phyloP scores from a whole-genome alignment of 1,140 invertebrate species.

The Bathynomus jamesi region DNA sequence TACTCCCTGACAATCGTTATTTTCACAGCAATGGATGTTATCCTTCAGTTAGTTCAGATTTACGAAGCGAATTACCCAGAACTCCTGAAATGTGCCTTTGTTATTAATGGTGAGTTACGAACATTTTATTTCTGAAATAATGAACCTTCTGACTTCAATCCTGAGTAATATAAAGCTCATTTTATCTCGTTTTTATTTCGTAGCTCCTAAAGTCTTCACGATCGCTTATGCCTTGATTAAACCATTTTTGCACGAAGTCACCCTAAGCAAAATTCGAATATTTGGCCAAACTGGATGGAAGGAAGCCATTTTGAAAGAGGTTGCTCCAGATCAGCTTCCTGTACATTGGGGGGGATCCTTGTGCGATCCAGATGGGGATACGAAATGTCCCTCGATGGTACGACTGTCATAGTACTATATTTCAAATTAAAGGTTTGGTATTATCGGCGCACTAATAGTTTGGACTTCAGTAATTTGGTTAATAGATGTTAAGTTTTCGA shows the following conservation, averaged over 20 bases:
- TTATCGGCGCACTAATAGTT: too few relatives aligned
- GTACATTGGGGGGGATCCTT: conserved; percentile 44
- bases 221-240: conserved; percentile 44
- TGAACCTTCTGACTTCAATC: too few relatives aligned
- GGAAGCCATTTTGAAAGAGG: conserved; percentile 42
- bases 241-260: conserved; percentile 47
- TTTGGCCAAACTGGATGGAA: conserved; percentile 42
- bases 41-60: not conserved
- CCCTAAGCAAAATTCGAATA: conserved; percentile 46
- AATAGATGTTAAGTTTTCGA: too few relatives aligned
- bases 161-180: too few relatives aligned
- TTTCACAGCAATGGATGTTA: not conserved
- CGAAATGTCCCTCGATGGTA: conserved; percentile 12
- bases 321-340: conserved; percentile 44
- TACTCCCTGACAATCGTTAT: too few relatives aligned
- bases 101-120: not conserved
- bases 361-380: conserved; percentile 43
- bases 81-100: not conserved
- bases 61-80: not conserved
- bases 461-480: too few relatives aligned
- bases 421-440: too few relatives aligned
- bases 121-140: too few relatives aligned
- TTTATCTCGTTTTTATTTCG: too few relatives aligned
- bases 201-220: conserved; percentile 47
- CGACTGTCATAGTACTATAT: too few relatives aligned